Conservation (phyloP, 2,888 invertebrate genomes). For the Schizaphis graminum region DNA sequence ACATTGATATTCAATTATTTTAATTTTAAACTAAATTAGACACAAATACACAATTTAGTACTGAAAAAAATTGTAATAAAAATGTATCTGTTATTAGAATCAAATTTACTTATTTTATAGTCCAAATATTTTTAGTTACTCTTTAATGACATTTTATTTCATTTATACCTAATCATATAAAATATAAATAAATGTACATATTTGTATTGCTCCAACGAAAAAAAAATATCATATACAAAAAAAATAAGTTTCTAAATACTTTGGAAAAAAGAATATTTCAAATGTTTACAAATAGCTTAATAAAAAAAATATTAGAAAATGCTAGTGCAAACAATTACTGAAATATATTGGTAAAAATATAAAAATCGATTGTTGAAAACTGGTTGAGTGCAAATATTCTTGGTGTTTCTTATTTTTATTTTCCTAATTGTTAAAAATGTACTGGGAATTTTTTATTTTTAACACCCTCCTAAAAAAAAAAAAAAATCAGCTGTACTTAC, state of each 20-base stretch:
- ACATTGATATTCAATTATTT: background rate
- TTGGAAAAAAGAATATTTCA: background rate
- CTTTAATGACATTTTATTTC: background rate
- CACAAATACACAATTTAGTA: no score
- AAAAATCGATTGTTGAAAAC: background rate
- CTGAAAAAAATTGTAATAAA: no score
- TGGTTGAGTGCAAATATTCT: background rate
- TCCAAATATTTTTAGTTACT: background rate
- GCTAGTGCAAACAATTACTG: background rate
- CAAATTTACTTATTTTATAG: background rate
- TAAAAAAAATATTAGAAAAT: background rate
- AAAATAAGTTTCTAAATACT: no score
- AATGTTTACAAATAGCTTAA: background rate
- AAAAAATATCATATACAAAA: background rate
- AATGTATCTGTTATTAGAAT: no score
- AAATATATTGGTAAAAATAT: background rate
- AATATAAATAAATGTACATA: background rate
- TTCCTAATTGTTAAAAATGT: no score
- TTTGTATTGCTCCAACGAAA: background rate
- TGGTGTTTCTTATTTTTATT: no score
- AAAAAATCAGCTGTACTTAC: no score
- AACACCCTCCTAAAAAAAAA: no score
- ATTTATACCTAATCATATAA: background rate
- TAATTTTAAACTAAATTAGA: background rate
- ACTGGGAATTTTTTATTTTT: no score